Evolutionary conservation across 2,888 invertebrate species (phyloP), one percentile per base, ranked within the genome.

Genomic region (Philhelius pedissequus): DNA sequence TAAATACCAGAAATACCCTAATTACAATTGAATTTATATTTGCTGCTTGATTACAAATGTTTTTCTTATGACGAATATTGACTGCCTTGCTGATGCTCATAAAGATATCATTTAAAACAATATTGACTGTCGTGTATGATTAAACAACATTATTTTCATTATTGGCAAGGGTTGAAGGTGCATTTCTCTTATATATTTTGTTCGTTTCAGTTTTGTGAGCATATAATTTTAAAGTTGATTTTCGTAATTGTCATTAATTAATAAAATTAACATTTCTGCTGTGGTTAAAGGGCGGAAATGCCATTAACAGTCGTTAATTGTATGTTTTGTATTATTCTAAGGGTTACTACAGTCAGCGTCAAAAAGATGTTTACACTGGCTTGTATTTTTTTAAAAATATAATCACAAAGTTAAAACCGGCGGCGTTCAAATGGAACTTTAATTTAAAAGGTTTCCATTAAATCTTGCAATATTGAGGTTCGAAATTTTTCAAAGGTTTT

Each of bases 61-160:
- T 77, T 82, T 82, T 77, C 60, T 71, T 82, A 71, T 82, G 71
- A 71, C 52, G 35, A 81, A 69, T 75, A 30, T 45, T 40, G 45
- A 38, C 22, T 13, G 6, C 11, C 18, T 48, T 48, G 11, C 11
- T 13, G 45, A 25, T 25, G 9, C n/a, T 48, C 11, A 11, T 6
- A 13, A 56, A 35, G 35, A 20, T 56, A n/a, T 35, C 15, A 9
- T 9, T 30, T 15, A 15, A 52, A 22, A 15, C 3, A 52, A 50
- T 50, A 4, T 20, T 25, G 4, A 27, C 7, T 25, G n/a, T n/a
- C n/a, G n/a, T n/a, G n/a, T n/a, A n/a, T 50, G 4, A 52, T 27
- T 15, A 6, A 13, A 15, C 35, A 60, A 40, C 7, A 27, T 27
- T 58, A 54, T 54, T 22, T 35, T 32, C 13, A 56, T 58, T n/a